Percentiles rank a stretch among this genome's conserved stretches.
phyloP scores from a whole-genome alignment of 2,113 vertebrate genomes.

The Aphelocoma coerulescens region DNA sequence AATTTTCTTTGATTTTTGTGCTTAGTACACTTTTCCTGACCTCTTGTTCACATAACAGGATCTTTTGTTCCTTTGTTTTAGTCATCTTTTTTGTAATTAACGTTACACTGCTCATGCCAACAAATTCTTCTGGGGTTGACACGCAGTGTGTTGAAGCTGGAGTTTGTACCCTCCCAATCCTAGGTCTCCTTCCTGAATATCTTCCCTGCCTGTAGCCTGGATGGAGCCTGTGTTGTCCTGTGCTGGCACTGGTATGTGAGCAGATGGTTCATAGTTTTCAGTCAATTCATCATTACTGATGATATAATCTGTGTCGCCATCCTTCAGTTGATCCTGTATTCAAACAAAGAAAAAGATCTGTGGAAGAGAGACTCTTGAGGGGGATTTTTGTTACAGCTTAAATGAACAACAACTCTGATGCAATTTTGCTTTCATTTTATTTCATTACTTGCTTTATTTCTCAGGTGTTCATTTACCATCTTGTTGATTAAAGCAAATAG shows the following conservation, averaged over 20 bases:
- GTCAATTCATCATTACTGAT: conserved; percentile 71
- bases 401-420: background rate
- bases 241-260: background rate
- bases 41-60: background rate
- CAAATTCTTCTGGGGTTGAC: conserved; percentile 24
- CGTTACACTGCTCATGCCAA: background rate
- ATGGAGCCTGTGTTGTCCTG: background rate
- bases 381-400: background rate
- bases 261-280: background rate
- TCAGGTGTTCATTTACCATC: background rate
- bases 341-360: background rate
- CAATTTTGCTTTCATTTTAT: background rate
- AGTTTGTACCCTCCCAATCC: conserved; percentile 71
- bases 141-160: conserved; percentile 33
- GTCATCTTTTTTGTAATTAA: background rate
- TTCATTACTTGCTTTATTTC: background rate
- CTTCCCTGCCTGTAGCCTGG: conserved; percentile 54
- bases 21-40: background rate
- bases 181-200: conserved; percentile 74
- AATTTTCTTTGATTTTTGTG: background rate
- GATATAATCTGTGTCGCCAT: conserved; percentile 66
- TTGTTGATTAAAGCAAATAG: background rate
- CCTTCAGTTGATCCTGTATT: conserved; percentile 68
- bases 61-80: background rate
- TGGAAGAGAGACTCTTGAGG: background rate